Evolutionary conservation across 2,113 vertebrate species (phyloP).

Genomic region (Eleginops maclovinus): DNA sequence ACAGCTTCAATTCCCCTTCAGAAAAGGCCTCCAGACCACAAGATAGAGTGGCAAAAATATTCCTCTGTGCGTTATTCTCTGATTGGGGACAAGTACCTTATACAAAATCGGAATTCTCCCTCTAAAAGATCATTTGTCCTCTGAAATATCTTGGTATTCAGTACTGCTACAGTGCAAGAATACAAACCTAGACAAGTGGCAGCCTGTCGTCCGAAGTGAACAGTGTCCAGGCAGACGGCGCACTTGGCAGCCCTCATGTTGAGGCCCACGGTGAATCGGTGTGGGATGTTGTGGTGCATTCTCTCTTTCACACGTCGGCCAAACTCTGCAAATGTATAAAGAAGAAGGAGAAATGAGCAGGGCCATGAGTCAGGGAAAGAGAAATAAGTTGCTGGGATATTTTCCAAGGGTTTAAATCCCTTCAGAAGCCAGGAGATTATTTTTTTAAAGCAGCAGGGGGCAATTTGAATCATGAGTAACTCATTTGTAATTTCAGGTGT

Average conservation of each 20-base stretch:
- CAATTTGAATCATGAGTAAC: constrained; percentile 42
- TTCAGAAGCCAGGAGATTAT: constrained; percentile 20
- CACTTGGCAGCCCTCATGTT: constrained; percentile 99
- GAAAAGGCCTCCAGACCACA: too few species aligned
- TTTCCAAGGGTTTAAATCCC: constrained; percentile 1
- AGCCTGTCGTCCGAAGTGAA: constrained; percentile 98
- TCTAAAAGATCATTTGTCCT: constrained; percentile 10
- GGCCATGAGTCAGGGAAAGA: constrained; percentile 11
- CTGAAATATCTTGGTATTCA: constrained; percentile 42
- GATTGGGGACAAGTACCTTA: too few species aligned
- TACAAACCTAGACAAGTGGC: constrained; percentile 94
- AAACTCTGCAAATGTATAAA: constrained; percentile 86
- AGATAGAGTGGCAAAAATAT: too few species aligned
- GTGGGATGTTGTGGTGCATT: constrained; percentile 99
- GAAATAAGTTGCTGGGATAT: constrained; percentile 3
- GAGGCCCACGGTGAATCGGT: constrained; percentile 96
- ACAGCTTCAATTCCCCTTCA: too few species aligned
- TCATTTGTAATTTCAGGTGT: constrained; percentile 1
- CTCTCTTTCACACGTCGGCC: constrained; percentile 96
- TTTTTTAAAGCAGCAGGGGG: constrained; percentile 35
- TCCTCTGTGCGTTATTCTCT: too few species aligned
- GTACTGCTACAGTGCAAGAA: constrained; percentile 8
- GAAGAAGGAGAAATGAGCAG: not conserved
- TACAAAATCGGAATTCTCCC: too few species aligned
- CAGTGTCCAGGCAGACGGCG: constrained; percentile 95